These are phyloP conservation scores for Bombycilla garrulus DNA, from an alignment of 2,113 vertebrate species.

Conservation along the genomic window DNA sequence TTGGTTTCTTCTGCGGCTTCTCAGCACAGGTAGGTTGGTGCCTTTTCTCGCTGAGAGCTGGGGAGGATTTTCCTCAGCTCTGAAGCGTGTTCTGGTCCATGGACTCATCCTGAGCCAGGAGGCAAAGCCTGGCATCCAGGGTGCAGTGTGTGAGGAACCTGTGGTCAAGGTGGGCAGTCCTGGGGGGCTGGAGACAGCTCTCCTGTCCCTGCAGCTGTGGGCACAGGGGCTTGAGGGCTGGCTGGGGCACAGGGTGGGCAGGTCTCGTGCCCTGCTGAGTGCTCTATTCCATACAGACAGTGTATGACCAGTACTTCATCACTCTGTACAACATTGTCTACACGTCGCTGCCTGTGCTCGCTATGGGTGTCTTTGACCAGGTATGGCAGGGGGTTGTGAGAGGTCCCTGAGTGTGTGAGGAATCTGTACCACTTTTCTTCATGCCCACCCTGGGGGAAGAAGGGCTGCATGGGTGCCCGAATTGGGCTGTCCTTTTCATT, in stretches of 20 bases:
- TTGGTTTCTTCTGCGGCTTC: conserved; percentile 96
- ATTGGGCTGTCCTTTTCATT: neutral
- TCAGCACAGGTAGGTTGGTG: conserved; percentile 84
- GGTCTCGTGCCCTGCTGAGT: neutral
- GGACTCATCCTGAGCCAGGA: neutral
- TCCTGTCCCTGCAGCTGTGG: neutral
- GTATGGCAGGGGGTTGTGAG: conserved; percentile 22
- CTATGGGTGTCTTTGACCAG: conserved; percentile 97
- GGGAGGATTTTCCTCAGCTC: neutral
- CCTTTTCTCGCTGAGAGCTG: rapidly evolving
- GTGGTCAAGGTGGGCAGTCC: neutral
- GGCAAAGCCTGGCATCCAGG: neutral
- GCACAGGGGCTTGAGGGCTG: neutral
- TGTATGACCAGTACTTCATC: conserved; percentile 97
- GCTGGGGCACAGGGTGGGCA: rapidly evolving
- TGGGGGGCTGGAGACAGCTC: neutral
- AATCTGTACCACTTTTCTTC: neutral
- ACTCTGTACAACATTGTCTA: conserved; percentile 96
- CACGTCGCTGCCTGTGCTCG: conserved; percentile 93
- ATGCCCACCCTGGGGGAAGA: neutral
- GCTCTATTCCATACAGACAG: conserved; percentile 74
- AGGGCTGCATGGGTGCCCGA: neutral
- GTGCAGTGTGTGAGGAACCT: rapidly evolving
- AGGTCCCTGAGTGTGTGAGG: neutral
- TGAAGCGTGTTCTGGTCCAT: rapidly evolving